Base-by-base conservation (phyloP, 2,888 invertebrate species). In the Anthrax anthrax region DNA sequence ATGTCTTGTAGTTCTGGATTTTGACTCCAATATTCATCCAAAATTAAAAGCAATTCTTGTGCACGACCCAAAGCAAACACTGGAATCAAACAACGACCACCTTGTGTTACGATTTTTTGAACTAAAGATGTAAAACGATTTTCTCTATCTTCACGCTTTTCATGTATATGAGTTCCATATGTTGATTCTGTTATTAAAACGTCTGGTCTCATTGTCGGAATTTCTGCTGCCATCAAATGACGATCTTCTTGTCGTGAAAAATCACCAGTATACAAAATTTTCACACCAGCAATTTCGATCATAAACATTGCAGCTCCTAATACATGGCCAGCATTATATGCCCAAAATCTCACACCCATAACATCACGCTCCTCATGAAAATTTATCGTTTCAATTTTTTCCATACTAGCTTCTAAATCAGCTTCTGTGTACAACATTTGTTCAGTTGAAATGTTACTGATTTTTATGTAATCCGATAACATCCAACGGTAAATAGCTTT, bases 251-350 rank as follows among this genome's bases (percentile, higher is more conserved):
- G 94, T 41, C 98, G 74, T 3, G 97, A 97, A 65, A 98, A 99
- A 62, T 99, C 98, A 0, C 98, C 98, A 0, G 98, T 98, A 63
- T 97, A 97, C 14, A 97, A 70, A 50, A 92, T 76, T 73, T 91
- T 94, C 2, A 97, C 95, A 14, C 97, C 98, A 29, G 97, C 98
- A 43, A 99, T 98, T 74, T 98, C 97, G 49, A 99, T 90, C 95
- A 98, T 96, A 65, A 99, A 99, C 97, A 99, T 99, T 46, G 97
- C 97, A 0, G 98, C 98, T 0, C 98, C 98, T 0, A 99, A 72
- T 4, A 98, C 98, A 68, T 98, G 98, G 0, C 98, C 98, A 0
- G 98, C 98, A 64, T 94, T 92, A 67, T 98, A 99, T 0, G 96
- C 95, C 89, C 97, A 97, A 71, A 99, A 98, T 58, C 90, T 81